A percentile compares a stretch with the other conserved stretches of the same genome.
phyloP scores from a whole-genome alignment of 1,140 invertebrate species.

The Oryctes rhinoceros region DNA sequence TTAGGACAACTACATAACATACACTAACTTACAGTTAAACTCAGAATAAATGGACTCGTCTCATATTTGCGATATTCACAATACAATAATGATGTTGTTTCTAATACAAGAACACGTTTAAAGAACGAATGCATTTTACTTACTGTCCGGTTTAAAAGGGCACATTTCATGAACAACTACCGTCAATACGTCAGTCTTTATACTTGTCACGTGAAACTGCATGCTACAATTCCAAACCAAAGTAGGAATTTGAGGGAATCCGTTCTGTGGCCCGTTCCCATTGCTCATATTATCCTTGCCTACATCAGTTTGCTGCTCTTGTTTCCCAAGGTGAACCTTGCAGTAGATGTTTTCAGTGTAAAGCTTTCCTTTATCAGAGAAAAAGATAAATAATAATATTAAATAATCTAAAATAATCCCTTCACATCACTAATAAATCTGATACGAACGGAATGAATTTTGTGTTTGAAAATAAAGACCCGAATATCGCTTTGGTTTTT shows the following conservation, averaged over 20 bases:
- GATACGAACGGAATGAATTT: too few species aligned
- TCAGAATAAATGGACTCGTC: too few species aligned
- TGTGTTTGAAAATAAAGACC: too few species aligned
- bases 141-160: constrained; percentile 76
- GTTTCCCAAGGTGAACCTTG: constrained; percentile 81
- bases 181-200: constrained; percentile 65
- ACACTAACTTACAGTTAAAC: too few species aligned
- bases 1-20: too few species aligned
- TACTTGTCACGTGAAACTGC: constrained; percentile 82
- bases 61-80: too few species aligned
- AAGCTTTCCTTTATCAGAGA: constrained; percentile 50
- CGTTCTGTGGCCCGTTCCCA: constrained; percentile 57
- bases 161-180: constrained; percentile 12
- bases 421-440: too few species aligned
- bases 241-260: constrained; percentile 63
- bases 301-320: constrained; percentile 77
- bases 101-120: too few species aligned
- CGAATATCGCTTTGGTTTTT: too few species aligned
- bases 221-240: constrained; percentile 82
- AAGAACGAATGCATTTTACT: background rate
- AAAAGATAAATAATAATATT: background rate
- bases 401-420: too few species aligned
- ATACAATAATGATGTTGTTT: too few species aligned
- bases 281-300: constrained; percentile 64
- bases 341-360: constrained; percentile 73